Percentiles rank a stretch among this genome's conserved stretches.
phyloP scores from a whole-genome alignment of 2,113 vertebrate species.

The Labeo catla region DNA sequence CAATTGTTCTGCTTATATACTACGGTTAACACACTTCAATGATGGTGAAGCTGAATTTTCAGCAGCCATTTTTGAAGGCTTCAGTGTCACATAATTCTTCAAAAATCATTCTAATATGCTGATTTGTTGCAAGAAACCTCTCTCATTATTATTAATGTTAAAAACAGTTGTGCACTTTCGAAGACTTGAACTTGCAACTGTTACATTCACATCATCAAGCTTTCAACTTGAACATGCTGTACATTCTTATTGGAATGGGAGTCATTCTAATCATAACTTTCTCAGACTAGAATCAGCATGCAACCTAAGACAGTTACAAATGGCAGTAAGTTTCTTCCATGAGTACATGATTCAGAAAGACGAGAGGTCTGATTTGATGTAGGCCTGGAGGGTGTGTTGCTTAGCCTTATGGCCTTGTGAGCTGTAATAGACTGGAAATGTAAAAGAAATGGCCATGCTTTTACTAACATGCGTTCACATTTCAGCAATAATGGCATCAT shows the following conservation, averaged over 20 bases:
- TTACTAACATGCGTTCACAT: conserved; percentile 43
- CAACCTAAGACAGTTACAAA: conserved; percentile 15
- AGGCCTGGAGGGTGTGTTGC: conserved; percentile 29
- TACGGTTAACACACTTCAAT: no score
- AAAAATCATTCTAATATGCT: not conserved
- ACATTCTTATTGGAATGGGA: not conserved
- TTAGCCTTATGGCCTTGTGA: conserved; percentile 28
- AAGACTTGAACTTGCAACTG: not conserved
- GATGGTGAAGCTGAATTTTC: not conserved
- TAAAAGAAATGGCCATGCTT: conserved; percentile 50
- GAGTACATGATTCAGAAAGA: not conserved
- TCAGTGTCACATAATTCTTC: not conserved
- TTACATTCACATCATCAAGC: not conserved
- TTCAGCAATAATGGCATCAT: conserved; percentile 47
- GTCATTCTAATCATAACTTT: conserved; percentile 10
- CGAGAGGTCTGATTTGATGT: not conserved
- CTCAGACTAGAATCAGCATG: not conserved
- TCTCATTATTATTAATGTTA: no score
- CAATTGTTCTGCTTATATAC: no score
- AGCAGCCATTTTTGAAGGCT: not conserved
- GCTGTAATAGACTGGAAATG: conserved; percentile 50
- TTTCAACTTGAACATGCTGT: not conserved
- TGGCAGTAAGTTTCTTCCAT: not conserved
- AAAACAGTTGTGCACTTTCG: no score
- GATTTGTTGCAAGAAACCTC: no score